Percentiles rank a stretch among this genome's conserved stretches.
Evolutionary conservation across 2,888 invertebrate species (phyloP).

Genomic region (Rhagonycha lutea): DNA sequence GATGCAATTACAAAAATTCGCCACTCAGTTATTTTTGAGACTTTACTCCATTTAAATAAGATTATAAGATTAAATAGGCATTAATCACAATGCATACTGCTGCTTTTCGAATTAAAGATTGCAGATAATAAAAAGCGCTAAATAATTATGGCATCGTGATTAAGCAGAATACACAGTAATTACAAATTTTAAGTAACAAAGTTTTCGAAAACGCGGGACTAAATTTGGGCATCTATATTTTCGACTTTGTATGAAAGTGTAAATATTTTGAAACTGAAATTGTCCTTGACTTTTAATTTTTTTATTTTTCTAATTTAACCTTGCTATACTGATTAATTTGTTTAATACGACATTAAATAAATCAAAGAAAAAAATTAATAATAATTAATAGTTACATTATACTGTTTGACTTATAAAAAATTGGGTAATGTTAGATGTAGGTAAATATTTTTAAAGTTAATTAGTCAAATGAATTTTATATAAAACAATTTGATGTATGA

Average conservation of each 20-base stretch:
- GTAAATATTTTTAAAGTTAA: neutral
- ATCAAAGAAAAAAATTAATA: neutral
- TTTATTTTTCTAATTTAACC: neutral
- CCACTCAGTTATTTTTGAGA: neutral
- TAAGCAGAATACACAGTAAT: neutral
- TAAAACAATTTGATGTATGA: neutral
- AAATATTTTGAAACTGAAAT: neutral
- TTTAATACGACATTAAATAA: neutral
- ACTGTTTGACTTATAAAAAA: neutral
- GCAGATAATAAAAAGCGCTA: neutral
- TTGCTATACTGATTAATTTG: neutral
- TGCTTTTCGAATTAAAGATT: neutral
- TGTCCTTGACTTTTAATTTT: neutral
- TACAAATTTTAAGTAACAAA: neutral
- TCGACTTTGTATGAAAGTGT: neutral
- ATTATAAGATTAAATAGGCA: neutral
- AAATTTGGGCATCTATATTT: neutral
- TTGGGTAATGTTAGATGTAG: neutral
- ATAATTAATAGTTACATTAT: neutral
- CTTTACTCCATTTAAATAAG: neutral
- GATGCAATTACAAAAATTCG: neutral
- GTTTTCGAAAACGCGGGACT: neutral
- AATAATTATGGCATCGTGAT: neutral
- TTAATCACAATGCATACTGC: neutral
- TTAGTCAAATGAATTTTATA: neutral